These are phyloP conservation scores for Tholera decimalis DNA, from an alignment of 2,888 invertebrate species.

Conservation along the genomic window DNA sequence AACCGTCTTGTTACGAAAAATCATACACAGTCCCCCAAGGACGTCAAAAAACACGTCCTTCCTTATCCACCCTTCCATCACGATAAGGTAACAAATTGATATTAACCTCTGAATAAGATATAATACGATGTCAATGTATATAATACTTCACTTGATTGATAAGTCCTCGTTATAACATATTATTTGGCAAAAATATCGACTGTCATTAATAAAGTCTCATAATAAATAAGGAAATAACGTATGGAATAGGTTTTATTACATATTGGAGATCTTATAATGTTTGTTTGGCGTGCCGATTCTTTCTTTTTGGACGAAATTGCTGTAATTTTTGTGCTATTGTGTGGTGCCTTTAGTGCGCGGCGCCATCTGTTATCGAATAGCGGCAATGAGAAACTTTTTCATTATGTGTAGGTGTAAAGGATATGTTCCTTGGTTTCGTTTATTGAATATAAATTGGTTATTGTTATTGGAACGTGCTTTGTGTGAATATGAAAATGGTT, in stretches of 20 bases:
- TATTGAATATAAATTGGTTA: slow-evolving; percentile 51
- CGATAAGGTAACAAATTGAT: slow-evolving; percentile 47
- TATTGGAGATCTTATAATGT: slow-evolving; percentile 61
- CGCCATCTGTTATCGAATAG: slow-evolving; percentile 84
- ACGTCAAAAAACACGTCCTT: slow-evolving; percentile 32
- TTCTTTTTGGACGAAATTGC: slow-evolving; percentile 37
- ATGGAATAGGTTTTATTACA: slow-evolving; percentile 40
- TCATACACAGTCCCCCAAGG: slow-evolving; percentile 28
- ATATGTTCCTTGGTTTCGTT: slow-evolving; percentile 57
- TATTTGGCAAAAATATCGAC: slow-evolving; percentile 37
- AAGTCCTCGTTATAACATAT: slow-evolving; percentile 28
- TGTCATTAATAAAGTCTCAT: slow-evolving; percentile 47
- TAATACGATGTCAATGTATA: slow-evolving; percentile 48
- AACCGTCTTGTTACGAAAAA: slow-evolving; percentile 28
- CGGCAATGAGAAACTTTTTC: slow-evolving; percentile 61
- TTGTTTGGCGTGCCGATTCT: slow-evolving; percentile 44
- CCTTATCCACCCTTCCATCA: slow-evolving; percentile 35
- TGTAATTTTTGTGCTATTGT: slow-evolving; percentile 29
- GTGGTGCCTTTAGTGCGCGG: slow-evolving; percentile 46
- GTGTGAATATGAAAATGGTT: slow-evolving; percentile 44
- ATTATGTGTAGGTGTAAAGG: slow-evolving; percentile 26
- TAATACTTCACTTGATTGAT: slow-evolving; percentile 46
- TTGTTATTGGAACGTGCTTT: slow-evolving; percentile 48
- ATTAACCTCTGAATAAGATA: slow-evolving; percentile 58
- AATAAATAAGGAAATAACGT: slow-evolving; percentile 37